Base-by-base conservation (phyloP, 1,140 invertebrate species). In the Trichonephila clavata region DNA sequence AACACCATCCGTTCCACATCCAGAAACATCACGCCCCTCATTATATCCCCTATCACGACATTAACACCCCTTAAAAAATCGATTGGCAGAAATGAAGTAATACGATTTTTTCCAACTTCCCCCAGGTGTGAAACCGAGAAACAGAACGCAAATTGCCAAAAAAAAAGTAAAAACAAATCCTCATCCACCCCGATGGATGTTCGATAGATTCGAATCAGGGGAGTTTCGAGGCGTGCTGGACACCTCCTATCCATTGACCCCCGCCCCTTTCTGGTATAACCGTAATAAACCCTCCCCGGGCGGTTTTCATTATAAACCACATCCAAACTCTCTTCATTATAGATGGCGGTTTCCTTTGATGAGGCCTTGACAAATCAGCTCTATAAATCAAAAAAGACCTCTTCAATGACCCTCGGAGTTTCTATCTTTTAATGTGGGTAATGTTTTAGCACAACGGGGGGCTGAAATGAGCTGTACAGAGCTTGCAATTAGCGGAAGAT, bases 11-110 rank as follows among this genome's bases (percentile, higher is more conserved):
- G 84, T 57, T 57, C 81, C 81, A 57, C 86, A 43, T 89, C 65
- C 61, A 43, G 27, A 27, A 43, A 8, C 24, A 50, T 18, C 68
- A 91, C 90, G 90, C 90, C 90, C 90, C 90, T 92, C 81, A 92
- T 92, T 92, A 92, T 71, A 86, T 92, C 90, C 90, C 90, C 90
- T 92, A 92, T 92, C 90, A 92, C 90, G 90, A 92, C 32, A 91
- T 91, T 91, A 83, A 91, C 89, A 83, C 89, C 81, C 90, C 81
- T 59, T 71, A 59, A 91, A 86, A 91, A 91, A 91, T 91, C 89
- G 89, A 91, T 91, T 43, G 89, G 77, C 32, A 32, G 57, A 91
- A 65, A 91, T 61, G 77, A 91, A 71, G 57, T 83, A 63, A 91
- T 63, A 32, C 80, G 18, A 63, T 81, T 90, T 32, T 32, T 61